A percentile compares a stretch with the other conserved stretches of the same genome.
Conservation (phyloP, 2,113 vertebrate genomes). For the Corydoras maculifer region DNA sequence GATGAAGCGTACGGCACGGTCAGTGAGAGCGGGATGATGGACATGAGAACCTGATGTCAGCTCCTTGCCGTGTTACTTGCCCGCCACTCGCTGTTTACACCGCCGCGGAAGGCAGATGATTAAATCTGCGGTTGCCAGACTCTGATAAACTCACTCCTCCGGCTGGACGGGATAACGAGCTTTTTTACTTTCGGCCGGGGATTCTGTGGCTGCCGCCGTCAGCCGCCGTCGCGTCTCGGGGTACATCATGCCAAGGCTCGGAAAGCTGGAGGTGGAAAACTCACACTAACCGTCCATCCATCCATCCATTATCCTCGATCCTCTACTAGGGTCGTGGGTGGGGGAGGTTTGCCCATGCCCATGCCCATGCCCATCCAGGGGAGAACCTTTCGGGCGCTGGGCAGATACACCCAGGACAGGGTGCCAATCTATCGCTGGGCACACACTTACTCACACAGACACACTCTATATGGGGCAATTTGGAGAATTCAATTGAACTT, state of each 20-base stretch:
- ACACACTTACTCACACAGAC: too few relatives aligned
- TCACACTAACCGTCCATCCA: too few relatives aligned
- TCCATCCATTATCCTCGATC: too few relatives aligned
- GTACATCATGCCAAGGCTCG: constrained; percentile 33
- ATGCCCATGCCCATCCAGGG: too few relatives aligned
- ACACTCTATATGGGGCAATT: too few relatives aligned
- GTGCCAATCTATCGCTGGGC: too few relatives aligned
- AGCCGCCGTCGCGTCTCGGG: constrained; percentile 16
- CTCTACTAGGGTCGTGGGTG: too few relatives aligned
- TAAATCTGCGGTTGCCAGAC: constrained; percentile 38
- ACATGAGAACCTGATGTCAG: constrained; percentile 47
- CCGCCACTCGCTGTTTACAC: constrained; percentile 36
- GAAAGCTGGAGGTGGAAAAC: too few relatives aligned
- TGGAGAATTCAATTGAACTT: too few relatives aligned
- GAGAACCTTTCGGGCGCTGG: too few relatives aligned
- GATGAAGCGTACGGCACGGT: constrained; percentile 42
- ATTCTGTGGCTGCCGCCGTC: constrained; percentile 22
- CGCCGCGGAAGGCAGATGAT: constrained; percentile 38
- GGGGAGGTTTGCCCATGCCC: too few relatives aligned
- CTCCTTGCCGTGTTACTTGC: constrained; percentile 37
- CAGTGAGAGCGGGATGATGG: constrained; percentile 43
- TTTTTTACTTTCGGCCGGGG: constrained; percentile 25
- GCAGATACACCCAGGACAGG: too few relatives aligned
- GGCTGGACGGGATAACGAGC: constrained; percentile 33
- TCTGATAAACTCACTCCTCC: constrained; percentile 40